These are phyloP conservation scores for Lochmaea capreae DNA, from an alignment of 2,888 invertebrate genomes.

Conservation along the genomic window DNA sequence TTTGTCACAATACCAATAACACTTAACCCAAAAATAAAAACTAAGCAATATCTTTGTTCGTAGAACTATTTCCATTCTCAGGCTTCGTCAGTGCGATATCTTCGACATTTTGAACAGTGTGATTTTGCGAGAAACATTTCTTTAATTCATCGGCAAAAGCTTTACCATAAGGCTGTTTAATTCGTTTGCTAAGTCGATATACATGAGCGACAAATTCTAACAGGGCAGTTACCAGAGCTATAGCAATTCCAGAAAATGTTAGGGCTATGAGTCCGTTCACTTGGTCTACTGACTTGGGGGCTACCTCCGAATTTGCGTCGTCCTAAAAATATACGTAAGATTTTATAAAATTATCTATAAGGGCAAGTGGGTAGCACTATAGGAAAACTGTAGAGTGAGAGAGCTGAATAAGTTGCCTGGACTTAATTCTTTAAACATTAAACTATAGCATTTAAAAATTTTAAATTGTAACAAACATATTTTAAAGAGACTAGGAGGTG, in stretches of 20 bases:
- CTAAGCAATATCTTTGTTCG: slow-evolving; percentile 17
- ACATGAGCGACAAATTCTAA: slow-evolving; percentile 74
- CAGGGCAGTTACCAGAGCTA: slow-evolving; percentile 76
- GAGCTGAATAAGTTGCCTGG: no score
- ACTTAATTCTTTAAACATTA: no score
- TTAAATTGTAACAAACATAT: no score
- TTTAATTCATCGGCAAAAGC: slow-evolving; percentile 28
- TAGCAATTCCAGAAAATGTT: slow-evolving; percentile 73
- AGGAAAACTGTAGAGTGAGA: no score
- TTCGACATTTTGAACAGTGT: slow-evolving; percentile 23
- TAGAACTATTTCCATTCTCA: slow-evolving; percentile 24
- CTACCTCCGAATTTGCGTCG: slow-evolving; percentile 66
- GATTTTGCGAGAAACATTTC: slow-evolving; percentile 18
- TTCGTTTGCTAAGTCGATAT: slow-evolving; percentile 35
- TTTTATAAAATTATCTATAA: no score
- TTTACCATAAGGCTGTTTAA: slow-evolving; percentile 32
- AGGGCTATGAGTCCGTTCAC: slow-evolving; percentile 86
- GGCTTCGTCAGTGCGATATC: slow-evolving; percentile 23
- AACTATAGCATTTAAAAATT: no score
- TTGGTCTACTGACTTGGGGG: slow-evolving; percentile 78
- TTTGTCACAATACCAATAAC: neutral
- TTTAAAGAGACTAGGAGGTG: no score
- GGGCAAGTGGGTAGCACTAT: no score
- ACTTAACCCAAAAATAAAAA: neutral
- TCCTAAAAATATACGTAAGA: slow-evolving; percentile 42